Evolutionary conservation across 2,113 vertebrate species (phyloP), one percentile per base, ranked within the genome.

Genomic region (Glaucidium brasilianum): DNA sequence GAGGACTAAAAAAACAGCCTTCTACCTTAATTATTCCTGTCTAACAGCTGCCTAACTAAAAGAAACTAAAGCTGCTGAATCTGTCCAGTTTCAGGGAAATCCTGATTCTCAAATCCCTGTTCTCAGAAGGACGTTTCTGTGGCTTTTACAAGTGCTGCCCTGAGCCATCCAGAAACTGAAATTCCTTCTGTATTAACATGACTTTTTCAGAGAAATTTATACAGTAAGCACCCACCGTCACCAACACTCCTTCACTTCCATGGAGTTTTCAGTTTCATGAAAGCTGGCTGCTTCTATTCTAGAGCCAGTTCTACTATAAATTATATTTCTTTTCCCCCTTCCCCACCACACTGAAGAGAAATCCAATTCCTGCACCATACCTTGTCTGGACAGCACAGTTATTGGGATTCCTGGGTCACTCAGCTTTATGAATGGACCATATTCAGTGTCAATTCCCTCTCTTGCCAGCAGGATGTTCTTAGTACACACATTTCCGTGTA

Each of bases 391-490:
- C 20, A 99, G 98, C 34, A 99, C 99, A 1, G 99, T 99, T 71
- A 99, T 98, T 23, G 99, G 99, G 85, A 99, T 99, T 53, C 99
- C 99, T 2, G 99, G 99, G 97, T 99, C 99, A 3, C 99, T 99
- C 76, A 99, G 99, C 96, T 99, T 99, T 93, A 99, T 99, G 96
- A 99, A 99, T 1, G 99, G 99, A 21, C 99, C 98, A 8, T 98
- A 99, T 49, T 99, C 99, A 0, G 84, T 91, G 30, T 97, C 98
- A 34, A 99, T 98, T 30, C 99, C 99, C 41, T 99, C 99, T 25
- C 99, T 98, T 64, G 99, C 99, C 96, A 99, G 92, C 4, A 99
- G 97, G 90, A 99, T 99, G 96, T 99, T 99, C 96, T 99, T 99
- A 11, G 99, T 99, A 85, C 99, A 99, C 74, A 99, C 99, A 2